Conservation (phyloP, 2,113 vertebrate genomes). For the Struthidea cinerea region DNA sequence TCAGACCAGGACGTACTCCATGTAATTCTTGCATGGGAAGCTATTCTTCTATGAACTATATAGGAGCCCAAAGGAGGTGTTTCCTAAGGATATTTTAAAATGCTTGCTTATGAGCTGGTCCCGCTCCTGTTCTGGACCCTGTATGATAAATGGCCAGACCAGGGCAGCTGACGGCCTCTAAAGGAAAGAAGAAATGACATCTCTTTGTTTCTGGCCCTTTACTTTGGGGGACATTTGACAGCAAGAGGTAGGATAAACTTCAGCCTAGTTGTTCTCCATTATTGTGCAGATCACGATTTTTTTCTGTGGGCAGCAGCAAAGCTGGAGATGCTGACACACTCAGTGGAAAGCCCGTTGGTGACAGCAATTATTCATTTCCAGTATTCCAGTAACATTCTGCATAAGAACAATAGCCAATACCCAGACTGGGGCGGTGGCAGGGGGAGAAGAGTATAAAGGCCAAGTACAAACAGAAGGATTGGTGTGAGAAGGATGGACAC, state of each 20-base stretch:
- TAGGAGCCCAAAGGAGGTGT: background rate
- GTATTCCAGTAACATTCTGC: background rate
- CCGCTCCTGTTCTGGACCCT: background rate
- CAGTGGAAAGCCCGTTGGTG: background rate
- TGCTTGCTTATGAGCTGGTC: background rate
- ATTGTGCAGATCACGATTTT: background rate
- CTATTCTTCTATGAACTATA: background rate
- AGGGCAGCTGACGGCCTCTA: background rate
- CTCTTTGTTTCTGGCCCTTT: background rate
- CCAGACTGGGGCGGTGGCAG: background rate
- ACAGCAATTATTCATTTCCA: slow-evolving; percentile 26
- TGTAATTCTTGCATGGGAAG: background rate
- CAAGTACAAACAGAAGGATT: background rate
- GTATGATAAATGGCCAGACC: background rate
- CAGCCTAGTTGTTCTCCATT: background rate
- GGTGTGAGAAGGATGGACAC: background rate
- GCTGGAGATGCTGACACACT: background rate
- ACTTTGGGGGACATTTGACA: background rate
- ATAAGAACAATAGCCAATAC: background rate
- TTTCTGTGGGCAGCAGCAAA: background rate
- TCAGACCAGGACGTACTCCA: background rate
- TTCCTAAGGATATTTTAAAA: background rate
- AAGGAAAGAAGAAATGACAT: background rate
- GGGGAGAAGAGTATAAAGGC: background rate
- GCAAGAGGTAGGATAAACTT: background rate